Evolutionary conservation across 2,888 invertebrate species (phyloP), one percentile per base, ranked within the genome.

Genomic region (Isoperla grammatica): DNA sequence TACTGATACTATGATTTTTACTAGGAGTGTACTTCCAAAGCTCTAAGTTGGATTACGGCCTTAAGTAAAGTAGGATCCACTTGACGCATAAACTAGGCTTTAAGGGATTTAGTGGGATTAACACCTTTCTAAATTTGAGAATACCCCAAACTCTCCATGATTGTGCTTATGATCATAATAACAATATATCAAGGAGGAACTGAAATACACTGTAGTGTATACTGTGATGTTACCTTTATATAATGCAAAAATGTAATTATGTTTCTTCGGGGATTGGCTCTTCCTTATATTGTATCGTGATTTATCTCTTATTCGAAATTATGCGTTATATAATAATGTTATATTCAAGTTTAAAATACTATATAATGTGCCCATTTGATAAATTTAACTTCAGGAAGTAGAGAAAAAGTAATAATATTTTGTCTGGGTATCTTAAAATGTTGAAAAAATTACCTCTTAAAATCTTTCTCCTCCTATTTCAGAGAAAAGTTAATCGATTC

Each of bases 401-500:
- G 4, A 29, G 8, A 6, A 29, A 29, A 29, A 6, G 29, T 29
- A 29, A 29, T 29, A 29, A 29, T 6, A 29, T 8, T 29, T 29
- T 29, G 29, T 29, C 5, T 6, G 29, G 8, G 29, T 29, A 29
- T 29, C 29, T 29, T 29, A 29, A 29, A 46, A 46, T 20, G 22
- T 20, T 22, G 19, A 46, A 46, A 46, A 19, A 46, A 17, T 22
- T 4, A 22, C 17, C 46, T 20, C n/a, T 22, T 6, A 29, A 29
- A 46, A 46, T 46, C 19, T 29, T 29, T 29, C 29, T 46, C 46
- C 46, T 20, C 19, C 5, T 46, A 46, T 46, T 22, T 20, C 46
- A 13, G 46, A 19, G 15, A 53, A 17, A 53, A 53, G 9, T 39
- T 53, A 53, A 53, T 53, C 53, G 53, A 53, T 53, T 53, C 29